A percentile compares a stretch with the other conserved stretches of the same genome.
Conservation (phyloP, 1,140 invertebrate genomes). For the Micrasema longulum region DNA sequence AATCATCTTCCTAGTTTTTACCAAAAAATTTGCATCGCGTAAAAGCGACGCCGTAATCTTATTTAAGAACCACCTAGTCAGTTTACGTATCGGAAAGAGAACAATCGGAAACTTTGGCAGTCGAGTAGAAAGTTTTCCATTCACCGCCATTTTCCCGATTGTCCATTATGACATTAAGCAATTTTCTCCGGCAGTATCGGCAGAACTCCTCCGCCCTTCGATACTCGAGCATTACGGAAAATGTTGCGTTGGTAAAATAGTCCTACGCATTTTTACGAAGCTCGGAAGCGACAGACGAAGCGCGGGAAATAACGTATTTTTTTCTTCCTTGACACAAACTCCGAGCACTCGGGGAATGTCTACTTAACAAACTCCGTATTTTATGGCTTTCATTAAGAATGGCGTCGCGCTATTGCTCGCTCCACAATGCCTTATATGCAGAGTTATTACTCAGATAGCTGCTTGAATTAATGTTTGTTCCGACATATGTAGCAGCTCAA, state of each 20-base stretch:
- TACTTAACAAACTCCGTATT: slow-evolving; percentile 56
- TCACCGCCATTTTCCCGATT: slow-evolving; percentile 35
- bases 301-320: slow-evolving; percentile 15
- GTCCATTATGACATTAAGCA: slow-evolving; percentile 43
- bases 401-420: slow-evolving; percentile 53
- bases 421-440: slow-evolving; percentile 54
- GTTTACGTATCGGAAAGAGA: slow-evolving; percentile 29
- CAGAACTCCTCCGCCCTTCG: neutral
- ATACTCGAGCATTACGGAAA: slow-evolving; percentile 28
- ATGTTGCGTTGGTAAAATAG: slow-evolving; percentile 37
- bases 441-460: slow-evolving; percentile 53
- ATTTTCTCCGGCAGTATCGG: slow-evolving; percentile 11
- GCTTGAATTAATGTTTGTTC: slow-evolving; percentile 53
- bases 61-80: slow-evolving; percentile 21
- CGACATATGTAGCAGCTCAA: slow-evolving; percentile 43
- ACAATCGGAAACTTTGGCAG: slow-evolving; percentile 41
- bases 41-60: slow-evolving; percentile 9
- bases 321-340: slow-evolving; percentile 50
- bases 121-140: slow-evolving; percentile 39
- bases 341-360: slow-evolving; percentile 47
- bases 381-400: slow-evolving; percentile 56
- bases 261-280: slow-evolving; percentile 42
- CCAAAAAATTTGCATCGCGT: slow-evolving; percentile 20
- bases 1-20: slow-evolving; percentile 12
- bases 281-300: slow-evolving; percentile 11